phyloP scores from a whole-genome alignment of 2,113 vertebrate genomes.

The Rhodinocichla rosea region DNA sequence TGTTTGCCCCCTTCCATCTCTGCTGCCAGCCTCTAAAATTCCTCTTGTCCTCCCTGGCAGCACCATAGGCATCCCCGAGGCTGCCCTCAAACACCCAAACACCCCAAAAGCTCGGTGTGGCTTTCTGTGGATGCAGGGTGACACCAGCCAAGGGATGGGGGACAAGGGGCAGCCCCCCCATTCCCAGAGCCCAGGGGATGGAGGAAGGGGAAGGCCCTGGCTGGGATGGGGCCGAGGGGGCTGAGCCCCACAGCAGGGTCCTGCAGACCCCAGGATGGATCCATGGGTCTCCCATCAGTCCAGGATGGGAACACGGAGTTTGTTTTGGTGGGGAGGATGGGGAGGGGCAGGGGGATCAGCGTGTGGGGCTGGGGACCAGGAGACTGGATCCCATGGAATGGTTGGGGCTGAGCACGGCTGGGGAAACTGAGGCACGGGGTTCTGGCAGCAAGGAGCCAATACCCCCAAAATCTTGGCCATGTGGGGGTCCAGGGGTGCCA shows the following conservation, averaged over 20 bases:
- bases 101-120: not conserved
- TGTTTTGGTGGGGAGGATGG: not conserved
- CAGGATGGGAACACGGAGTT: not conserved
- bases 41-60: not conserved
- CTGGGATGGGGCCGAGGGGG: fast-evolving
- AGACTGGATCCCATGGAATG: not conserved
- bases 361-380: too few species aligned
- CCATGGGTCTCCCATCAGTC: not conserved
- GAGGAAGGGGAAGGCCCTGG: not conserved
- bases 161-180: not conserved
- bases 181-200: not conserved
- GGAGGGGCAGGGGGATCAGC: fast-evolving
- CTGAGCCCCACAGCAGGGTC: not conserved
- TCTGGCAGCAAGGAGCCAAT: not conserved
- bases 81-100: not conserved
- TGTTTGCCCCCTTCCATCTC: not conserved
- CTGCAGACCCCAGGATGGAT: not conserved
- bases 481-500: not conserved
- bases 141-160: not conserved
- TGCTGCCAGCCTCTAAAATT: not conserved
- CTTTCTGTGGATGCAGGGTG: not conserved
- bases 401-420: not conserved
- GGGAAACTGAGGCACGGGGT: not conserved
- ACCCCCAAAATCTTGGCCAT: fast-evolving
- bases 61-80: not conserved